Evolutionary conservation across 2,113 vertebrate genomes (phyloP), one percentile per base, ranked within the genome.

Genomic region (Nothoprocta perdicaria): DNA sequence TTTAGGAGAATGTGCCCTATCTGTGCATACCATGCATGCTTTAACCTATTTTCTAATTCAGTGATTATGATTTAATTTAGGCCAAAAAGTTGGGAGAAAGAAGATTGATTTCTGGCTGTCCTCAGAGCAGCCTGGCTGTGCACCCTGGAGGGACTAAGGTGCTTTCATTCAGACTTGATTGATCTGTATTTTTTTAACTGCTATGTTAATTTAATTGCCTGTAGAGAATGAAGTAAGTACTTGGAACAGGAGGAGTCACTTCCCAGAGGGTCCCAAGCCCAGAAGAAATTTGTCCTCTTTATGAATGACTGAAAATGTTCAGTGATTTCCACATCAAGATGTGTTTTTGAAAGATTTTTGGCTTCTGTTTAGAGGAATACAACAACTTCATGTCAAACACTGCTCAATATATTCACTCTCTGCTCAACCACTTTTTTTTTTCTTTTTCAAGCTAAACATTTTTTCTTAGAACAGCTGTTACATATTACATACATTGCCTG

Each of bases 241-340:
- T 89, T 89, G 79, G 74, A 90, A 86, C 0, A 0, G 35, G 31
- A 76, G 21, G 57, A 73, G 21, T 16, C 13, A 15, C 57, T 80
- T 57, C n/a, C 72, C 75, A 62, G 35, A 73, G 53, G 41, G 69
- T 87, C 83, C 11, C 21, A 46, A 77, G 33, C 43, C 63, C 75
- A 6, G n/a, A 80, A 72, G 69, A 66, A 83, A 89, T 80, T 29
- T 74, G 67, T 65, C 89, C 45, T 2, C 40, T 72, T 86, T 83
- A 80, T 87, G 90, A 94, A 76, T 87, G 90, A 87, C 69, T 80
- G 60, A 46, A 73, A 77, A 80, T 31, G 60, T 72, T 90, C 69
- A 46, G 80, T 84, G 90, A 60, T 84, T 87, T 84, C 60, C 69
- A 52, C 84, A 63, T 57, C 88, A 62, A 52, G 58, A 29, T 35